Conservation (phyloP, 2,797 vertebrate genomes). For the Propithecus perrieri region DNA sequence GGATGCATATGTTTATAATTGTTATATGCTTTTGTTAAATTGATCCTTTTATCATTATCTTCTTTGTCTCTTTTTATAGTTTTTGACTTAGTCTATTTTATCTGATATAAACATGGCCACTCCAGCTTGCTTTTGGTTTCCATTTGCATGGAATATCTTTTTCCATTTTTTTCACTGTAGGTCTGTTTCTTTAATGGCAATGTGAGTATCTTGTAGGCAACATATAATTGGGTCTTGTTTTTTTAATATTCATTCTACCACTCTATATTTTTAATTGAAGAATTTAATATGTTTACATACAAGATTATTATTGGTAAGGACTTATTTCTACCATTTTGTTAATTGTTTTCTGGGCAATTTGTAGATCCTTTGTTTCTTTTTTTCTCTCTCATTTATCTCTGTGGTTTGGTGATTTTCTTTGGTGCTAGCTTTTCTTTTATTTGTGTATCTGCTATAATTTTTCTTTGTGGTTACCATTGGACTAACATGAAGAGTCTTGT, state of each 20-base stretch:
- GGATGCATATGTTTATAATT: neutral
- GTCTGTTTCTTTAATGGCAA: neutral
- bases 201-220: neutral
- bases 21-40: neutral
- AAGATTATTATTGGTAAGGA: neutral
- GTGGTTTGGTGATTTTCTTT: neutral
- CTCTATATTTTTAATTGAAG: neutral
- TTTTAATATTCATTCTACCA: neutral
- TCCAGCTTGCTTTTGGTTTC: neutral
- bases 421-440: neutral
- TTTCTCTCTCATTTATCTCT: neutral
- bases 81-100: neutral
- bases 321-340: neutral
- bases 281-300: neutral
- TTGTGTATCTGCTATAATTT: neutral
- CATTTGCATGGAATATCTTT: neutral
- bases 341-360: neutral
- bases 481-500: neutral
- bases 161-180: neutral
- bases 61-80: neutral
- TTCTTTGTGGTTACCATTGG: neutral
- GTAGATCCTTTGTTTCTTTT: neutral
- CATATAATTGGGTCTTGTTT: neutral
- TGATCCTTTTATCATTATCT: neutral
- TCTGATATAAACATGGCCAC: neutral